A percentile compares a stretch with the other conserved stretches of the same genome.
phyloP scores from a whole-genome alignment of 2,888 invertebrate genomes.

The Temnothorax rugatulus region DNA sequence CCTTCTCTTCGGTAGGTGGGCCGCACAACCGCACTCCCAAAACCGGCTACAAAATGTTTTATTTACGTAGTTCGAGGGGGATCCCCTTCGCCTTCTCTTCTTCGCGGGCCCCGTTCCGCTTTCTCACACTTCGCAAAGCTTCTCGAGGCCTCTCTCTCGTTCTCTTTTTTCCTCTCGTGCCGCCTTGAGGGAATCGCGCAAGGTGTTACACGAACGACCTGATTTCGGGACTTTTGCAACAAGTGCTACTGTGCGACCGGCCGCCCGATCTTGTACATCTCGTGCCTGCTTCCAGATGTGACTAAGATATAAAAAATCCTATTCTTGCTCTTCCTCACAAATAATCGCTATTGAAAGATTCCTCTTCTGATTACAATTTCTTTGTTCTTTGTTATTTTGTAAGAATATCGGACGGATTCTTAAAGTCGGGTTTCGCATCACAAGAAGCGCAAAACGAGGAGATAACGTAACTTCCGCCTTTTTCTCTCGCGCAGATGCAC shows the following conservation, averaged over 20 bases:
- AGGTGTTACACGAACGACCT: slow-evolving; percentile 67
- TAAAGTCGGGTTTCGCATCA: not conserved
- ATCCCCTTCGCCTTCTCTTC: slow-evolving; percentile 24
- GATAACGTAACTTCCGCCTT: slow-evolving; percentile 11
- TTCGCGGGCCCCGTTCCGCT: slow-evolving; percentile 61
- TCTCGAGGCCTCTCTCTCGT: slow-evolving; percentile 15
- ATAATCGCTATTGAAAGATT: slow-evolving; percentile 9
- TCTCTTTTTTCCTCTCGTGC: slow-evolving; percentile 25
- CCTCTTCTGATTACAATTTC: not conserved
- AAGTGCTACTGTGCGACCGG: slow-evolving; percentile 73
- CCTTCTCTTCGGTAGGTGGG: slow-evolving; percentile 78
- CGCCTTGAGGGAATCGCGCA: slow-evolving; percentile 59
- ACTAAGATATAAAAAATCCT: not conserved
- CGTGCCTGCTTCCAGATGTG: slow-evolving; percentile 12
- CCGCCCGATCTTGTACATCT: slow-evolving; percentile 1
- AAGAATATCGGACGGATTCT: slow-evolving; percentile 39
- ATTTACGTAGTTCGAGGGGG: slow-evolving; percentile 73
- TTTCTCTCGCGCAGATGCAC: slow-evolving; percentile 20
- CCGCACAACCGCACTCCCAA: slow-evolving; percentile 79
- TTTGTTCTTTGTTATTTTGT: slow-evolving; percentile 31
- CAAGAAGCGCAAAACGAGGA: not conserved
- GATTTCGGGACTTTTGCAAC: slow-evolving; percentile 72
- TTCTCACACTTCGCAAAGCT: slow-evolving; percentile 56
- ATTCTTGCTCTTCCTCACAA: not conserved
- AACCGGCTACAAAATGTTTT: slow-evolving; percentile 81